A percentile compares a stretch with the other conserved stretches of the same genome.
Evolutionary conservation across 37 sponge, comb jelly and placozoan species (phyloP).

Genomic region (Theonella swinhoei): DNA sequence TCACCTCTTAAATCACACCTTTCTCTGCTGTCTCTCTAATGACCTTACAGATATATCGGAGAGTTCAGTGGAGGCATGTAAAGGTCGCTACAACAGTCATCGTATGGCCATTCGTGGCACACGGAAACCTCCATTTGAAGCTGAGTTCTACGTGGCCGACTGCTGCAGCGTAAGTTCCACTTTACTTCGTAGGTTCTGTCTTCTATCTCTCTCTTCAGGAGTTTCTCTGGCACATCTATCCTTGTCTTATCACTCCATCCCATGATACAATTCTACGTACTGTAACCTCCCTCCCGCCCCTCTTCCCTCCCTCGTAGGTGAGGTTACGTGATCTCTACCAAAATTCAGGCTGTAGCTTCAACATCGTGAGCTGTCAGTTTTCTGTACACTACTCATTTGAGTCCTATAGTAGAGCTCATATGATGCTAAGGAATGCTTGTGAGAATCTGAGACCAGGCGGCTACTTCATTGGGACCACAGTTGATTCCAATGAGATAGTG

Average conservation of each 20-base stretch:
- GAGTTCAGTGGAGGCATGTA: conserved; percentile 75
- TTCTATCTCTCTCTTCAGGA: background rate
- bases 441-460: conserved; percentile 92
- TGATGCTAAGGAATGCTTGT: conserved; percentile 95
- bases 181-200: too few relatives aligned
- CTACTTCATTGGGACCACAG: conserved; percentile 96
- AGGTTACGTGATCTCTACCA: conserved; percentile 50
- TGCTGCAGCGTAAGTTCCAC: conserved; percentile 74
- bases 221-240: too few relatives aligned
- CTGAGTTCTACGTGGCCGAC: conserved; percentile 92
- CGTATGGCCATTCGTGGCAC: conserved; percentile 27
- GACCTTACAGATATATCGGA: conserved; percentile 84
- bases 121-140: conserved; percentile 45
- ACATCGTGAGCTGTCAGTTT: conserved; percentile 97
- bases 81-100: conserved; percentile 33
- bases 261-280: background rate
- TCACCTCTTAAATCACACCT: background rate
- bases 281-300: background rate
- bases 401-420: conserved; percentile 81
- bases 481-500: conserved; percentile 91
- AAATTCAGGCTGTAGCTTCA: conserved; percentile 58
- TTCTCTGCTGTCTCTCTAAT: too few relatives aligned
- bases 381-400: conserved; percentile 97
- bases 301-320: conserved; percentile 22
- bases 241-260: background rate